phyloP scores from a whole-genome alignment of 1,140 invertebrate species.

The Meloidogyne exigua region DNA sequence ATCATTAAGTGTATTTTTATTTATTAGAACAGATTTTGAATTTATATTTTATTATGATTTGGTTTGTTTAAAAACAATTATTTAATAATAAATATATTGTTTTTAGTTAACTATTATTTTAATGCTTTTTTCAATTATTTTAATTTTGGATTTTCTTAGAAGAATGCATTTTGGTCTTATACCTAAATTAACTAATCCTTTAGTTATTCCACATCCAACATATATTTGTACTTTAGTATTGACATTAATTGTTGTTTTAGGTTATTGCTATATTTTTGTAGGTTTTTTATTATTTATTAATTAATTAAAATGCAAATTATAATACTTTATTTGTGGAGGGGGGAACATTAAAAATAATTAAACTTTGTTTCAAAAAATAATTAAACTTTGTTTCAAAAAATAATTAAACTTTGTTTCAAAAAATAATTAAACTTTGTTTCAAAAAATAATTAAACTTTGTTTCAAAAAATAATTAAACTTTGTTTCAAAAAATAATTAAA shows the following conservation, averaged over 20 bases:
- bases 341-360: too few relatives aligned
- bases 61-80: background rate
- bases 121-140: slow-evolving; percentile 11
- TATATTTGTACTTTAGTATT: slow-evolving; percentile 21
- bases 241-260: slow-evolving; percentile 9
- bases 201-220: slow-evolving; percentile 22
- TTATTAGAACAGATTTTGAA: slow-evolving; percentile 14
- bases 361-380: too few relatives aligned
- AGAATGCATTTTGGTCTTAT: background rate
- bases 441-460: too few relatives aligned
- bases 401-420: too few relatives aligned
- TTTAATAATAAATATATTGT: too few relatives aligned
- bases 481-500: too few relatives aligned
- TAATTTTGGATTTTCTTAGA: slow-evolving; percentile 14
- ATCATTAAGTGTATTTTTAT: background rate
- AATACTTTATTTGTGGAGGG: too few relatives aligned
- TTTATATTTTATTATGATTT: slow-evolving; percentile 16
- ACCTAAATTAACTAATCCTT: background rate
- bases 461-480: too few relatives aligned
- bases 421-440: too few relatives aligned
- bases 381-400: too few relatives aligned
- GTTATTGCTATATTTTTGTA: slow-evolving; percentile 24
- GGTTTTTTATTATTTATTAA: background rate
- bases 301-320: too few relatives aligned
- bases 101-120: slow-evolving; percentile 8